phyloP scores from a whole-genome alignment of 2,888 invertebrate genomes.

The Sicus ferrugineus region DNA sequence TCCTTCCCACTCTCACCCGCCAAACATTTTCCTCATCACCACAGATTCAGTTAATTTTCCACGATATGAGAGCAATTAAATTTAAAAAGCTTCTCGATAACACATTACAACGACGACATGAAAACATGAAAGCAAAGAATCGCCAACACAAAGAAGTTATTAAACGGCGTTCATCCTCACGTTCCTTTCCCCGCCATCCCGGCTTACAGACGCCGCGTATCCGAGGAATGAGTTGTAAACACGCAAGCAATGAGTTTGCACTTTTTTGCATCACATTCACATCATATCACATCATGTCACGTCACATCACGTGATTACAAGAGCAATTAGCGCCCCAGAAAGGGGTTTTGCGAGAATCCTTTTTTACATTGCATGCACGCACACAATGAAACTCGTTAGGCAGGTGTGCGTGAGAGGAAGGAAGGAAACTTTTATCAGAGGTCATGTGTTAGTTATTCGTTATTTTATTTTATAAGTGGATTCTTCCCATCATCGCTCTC shows the following conservation, averaged over 20 bases:
- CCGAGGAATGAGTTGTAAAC: constrained; percentile 37
- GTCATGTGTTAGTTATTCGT: too few relatives aligned
- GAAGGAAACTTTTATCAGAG: too few relatives aligned
- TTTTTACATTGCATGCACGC: neutral
- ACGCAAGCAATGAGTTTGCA: constrained; percentile 43
- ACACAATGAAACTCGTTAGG: neutral
- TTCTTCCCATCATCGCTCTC: too few relatives aligned
- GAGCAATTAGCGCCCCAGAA: constrained; percentile 13
- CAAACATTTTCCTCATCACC: neutral
- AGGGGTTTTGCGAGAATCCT: neutral
- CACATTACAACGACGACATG: neutral
- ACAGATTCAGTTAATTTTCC: constrained; percentile 2
- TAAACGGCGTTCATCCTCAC: neutral
- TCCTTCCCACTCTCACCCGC: neutral
- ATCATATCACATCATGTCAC: neutral
- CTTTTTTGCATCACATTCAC: constrained; percentile 33
- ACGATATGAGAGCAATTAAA: constrained; percentile 22
- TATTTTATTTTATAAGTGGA: too few relatives aligned
- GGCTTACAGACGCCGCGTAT: neutral
- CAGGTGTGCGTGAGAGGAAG: too few relatives aligned
- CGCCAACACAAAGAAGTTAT: neutral
- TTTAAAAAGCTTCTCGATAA: constrained; percentile 5
- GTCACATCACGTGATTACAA: constrained; percentile 24
- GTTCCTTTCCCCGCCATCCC: neutral
- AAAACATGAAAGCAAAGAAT: neutral